Base-by-base conservation (phyloP, 2,888 invertebrate species). In the Ectobius pallidus region DNA sequence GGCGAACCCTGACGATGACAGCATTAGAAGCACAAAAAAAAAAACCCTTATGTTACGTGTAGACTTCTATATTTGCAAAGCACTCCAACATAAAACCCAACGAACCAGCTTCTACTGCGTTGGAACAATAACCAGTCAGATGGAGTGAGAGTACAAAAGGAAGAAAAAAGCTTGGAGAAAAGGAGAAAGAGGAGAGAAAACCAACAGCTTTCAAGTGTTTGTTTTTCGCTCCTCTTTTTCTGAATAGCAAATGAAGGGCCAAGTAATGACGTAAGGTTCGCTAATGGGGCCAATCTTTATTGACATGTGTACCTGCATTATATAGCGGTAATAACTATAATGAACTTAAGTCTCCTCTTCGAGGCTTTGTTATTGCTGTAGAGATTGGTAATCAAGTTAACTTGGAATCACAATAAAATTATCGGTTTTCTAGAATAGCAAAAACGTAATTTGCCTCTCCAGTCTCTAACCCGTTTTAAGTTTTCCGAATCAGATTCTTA, bases 11-110 rank as follows among this genome's bases (percentile, higher is more conserved):
- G 58, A 22, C 58, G 32, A 32, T 58, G 58, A 58, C 58, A 58
- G 58, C 58, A 58, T 58, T 58, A 58, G 52, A 25, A 58, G 30
- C 14, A 30, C 58, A 58, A 58, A n/a, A n/a, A n/a, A n/a, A n/a
- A n/a, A 58, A 58, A 58, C 30, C 9, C 30, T 30, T 25, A 25
- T 58, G 58, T 58, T 58, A 32, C 58, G 58, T 30, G 58, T 30
- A 58, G 58, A 14, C 14, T 14, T 16, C 58, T 58, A 55, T 55
- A 58, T 58, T 58, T 58, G 58, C 58, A 58, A 58, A 58, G 58
- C 58, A 58, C 58, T 58, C 30, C 58, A 58, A 58, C 58, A n/a
- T 14, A 58, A 58, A 58, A 58, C 58, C 27, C 32, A 14, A 46
- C 46, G 46, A 46, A 46, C 30, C 22, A 30, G 30, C 18, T 30